These are phyloP conservation scores for Syrphus vitripennis DNA, from an alignment of 2,888 invertebrate species.

Conservation along the genomic window DNA sequence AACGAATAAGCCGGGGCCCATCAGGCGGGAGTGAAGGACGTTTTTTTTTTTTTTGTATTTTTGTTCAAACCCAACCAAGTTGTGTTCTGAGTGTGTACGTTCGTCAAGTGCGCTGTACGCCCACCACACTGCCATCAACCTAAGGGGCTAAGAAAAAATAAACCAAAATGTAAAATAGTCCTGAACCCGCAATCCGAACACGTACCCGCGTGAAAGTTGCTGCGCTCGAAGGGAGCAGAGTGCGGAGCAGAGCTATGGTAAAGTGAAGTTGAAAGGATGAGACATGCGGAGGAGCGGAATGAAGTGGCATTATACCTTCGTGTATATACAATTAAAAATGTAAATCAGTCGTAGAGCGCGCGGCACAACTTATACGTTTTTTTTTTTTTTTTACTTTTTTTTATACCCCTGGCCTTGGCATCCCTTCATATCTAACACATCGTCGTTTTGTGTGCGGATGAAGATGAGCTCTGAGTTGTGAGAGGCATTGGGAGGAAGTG, in stretches of 20 bases:
- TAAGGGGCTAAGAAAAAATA: slow-evolving; percentile 65
- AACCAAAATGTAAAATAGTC: slow-evolving; percentile 70
- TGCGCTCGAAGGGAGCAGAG: slow-evolving; percentile 46
- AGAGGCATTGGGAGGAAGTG: neutral
- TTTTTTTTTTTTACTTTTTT: neutral
- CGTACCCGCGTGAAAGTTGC: slow-evolving; percentile 71
- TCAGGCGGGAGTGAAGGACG: slow-evolving; percentile 33
- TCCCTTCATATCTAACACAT: slow-evolving; percentile 46
- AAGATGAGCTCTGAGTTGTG: slow-evolving; percentile 25
- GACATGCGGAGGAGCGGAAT: slow-evolving; percentile 44
- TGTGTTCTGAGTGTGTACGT: slow-evolving; percentile 46
- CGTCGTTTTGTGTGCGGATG: slow-evolving; percentile 33
- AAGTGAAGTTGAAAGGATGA: neutral
- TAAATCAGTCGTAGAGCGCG: slow-evolving; percentile 75
- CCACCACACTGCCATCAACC: slow-evolving; percentile 31
- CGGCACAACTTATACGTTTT: slow-evolving; percentile 57
- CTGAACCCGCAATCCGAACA: slow-evolving; percentile 68
- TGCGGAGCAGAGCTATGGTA: neutral
- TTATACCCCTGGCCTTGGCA: slow-evolving; percentile 64
- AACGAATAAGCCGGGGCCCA: slow-evolving; percentile 35
- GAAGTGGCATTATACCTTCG: slow-evolving; percentile 71
- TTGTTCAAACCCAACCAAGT: neutral
- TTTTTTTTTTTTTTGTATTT: slow-evolving; percentile 16
- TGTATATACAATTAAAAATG: slow-evolving; percentile 78
- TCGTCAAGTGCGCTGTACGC: slow-evolving; percentile 57